Evolutionary conservation across 2,797 vertebrate genomes (phyloP).

Genomic region (Sebastes trivittatus): DNA sequence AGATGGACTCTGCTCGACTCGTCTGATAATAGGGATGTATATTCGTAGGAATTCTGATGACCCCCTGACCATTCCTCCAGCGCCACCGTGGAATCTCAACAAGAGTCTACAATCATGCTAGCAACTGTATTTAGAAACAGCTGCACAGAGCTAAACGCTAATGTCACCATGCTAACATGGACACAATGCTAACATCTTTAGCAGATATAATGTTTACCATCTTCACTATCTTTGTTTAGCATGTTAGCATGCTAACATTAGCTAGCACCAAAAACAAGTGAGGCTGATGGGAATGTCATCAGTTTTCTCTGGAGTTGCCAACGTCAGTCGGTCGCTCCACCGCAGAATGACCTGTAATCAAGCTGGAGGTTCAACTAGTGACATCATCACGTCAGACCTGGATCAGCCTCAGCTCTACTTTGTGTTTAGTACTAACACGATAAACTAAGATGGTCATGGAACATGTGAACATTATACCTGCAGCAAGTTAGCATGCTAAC

Average conservation of each 20-base stretch:
- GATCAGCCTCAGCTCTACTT: too few relatives aligned
- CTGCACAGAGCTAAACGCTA: background rate
- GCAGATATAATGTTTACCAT: background rate
- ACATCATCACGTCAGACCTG: too few relatives aligned
- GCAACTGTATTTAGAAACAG: background rate
- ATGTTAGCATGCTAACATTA: background rate
- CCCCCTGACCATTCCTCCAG: background rate
- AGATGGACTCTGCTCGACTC: background rate
- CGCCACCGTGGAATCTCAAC: background rate
- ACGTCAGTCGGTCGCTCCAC: background rate
- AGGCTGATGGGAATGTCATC: background rate
- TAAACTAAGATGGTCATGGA: too few relatives aligned
- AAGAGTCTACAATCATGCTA: background rate
- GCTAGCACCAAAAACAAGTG: background rate
- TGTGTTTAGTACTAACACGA: too few relatives aligned
- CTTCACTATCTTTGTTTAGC: background rate
- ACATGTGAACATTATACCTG: too few relatives aligned
- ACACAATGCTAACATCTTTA: background rate
- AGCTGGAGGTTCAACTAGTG: too few relatives aligned
- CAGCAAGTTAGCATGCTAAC: too few relatives aligned
- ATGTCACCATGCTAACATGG: background rate
- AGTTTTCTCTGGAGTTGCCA: too few relatives aligned
- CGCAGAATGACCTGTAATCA: too few relatives aligned
- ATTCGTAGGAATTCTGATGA: background rate
- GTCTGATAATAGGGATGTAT: background rate